A percentile compares a stretch with the other conserved stretches of the same genome.
Evolutionary conservation across 2,888 invertebrate species (phyloP).

Genomic region (Aspidiotus destructor): DNA sequence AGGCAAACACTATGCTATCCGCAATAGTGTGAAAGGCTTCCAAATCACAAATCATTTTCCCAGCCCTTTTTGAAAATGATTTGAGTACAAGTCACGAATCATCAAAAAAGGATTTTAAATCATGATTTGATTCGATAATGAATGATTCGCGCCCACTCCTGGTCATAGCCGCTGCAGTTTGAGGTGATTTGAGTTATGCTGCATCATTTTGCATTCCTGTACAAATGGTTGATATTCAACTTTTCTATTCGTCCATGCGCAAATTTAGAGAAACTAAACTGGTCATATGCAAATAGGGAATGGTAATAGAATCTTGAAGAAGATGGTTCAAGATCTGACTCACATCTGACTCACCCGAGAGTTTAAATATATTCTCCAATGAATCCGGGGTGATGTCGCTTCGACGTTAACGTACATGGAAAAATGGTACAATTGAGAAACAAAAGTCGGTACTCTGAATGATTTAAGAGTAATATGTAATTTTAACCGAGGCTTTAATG

Average conservation of each 20-base stretch:
- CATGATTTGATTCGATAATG: no score
- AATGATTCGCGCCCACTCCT: no score
- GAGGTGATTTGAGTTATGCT: neutral
- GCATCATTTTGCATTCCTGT: no score
- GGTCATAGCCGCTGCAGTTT: slow-evolving; percentile 52
- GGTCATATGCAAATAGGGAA: slow-evolving; percentile 62
- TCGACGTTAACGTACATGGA: slow-evolving; percentile 69
- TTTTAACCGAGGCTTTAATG: slow-evolving; percentile 81
- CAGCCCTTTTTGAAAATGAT: no score
- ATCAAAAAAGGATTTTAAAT: no score
- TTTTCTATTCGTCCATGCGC: no score
- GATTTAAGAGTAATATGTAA: slow-evolving; percentile 64
- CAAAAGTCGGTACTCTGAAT: slow-evolving; percentile 40
- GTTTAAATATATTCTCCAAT: slow-evolving; percentile 67
- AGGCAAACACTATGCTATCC: no score
- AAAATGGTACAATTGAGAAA: no score
- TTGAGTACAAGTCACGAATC: no score
- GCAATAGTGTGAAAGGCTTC: no score
- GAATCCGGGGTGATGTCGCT: slow-evolving; percentile 72
- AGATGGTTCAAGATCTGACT: slow-evolving; percentile 55
- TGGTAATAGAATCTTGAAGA: slow-evolving; percentile 65
- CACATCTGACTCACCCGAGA: slow-evolving; percentile 71
- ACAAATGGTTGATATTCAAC: neutral
- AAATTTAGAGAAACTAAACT: no score
- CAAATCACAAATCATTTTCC: no score